Conservation (phyloP, 2,888 invertebrate genomes). For the Melieria picta region DNA sequence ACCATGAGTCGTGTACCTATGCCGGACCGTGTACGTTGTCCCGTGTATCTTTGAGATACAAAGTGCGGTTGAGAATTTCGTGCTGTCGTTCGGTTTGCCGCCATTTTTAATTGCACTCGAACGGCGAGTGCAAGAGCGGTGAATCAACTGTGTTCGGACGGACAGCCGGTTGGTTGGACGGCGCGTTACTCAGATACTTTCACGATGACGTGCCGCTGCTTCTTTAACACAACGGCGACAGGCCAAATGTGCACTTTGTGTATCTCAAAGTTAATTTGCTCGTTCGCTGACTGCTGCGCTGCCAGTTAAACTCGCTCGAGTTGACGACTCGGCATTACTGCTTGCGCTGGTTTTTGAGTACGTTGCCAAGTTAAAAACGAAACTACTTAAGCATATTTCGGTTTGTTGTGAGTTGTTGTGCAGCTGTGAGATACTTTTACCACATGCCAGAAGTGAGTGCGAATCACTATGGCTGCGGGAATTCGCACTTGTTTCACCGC, state of each 20-base stretch:
- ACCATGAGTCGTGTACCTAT: too few species aligned
- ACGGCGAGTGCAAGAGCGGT: conserved; percentile 14
- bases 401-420: conserved; percentile 41
- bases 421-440: conserved; percentile 1
- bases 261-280: background rate
- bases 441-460: conserved; percentile 1
- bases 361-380: background rate
- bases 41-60: background rate
- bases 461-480: background rate
- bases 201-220: conserved; percentile 4
- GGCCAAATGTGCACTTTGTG: background rate
- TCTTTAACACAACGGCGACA: background rate
- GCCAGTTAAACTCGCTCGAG: conserved; percentile 19
- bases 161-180: background rate
- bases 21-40: too few species aligned
- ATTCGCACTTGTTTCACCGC: background rate
- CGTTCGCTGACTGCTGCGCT: conserved; percentile 4
- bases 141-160: background rate
- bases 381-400: conserved; percentile 7
- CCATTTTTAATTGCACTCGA: conserved; percentile 45
- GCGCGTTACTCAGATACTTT: conserved; percentile 20
- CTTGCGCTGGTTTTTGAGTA: conserved; percentile 27
- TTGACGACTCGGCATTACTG: background rate
- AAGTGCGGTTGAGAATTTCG: conserved; percentile 16
- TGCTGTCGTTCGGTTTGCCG: conserved; percentile 22